Conservation (phyloP, 1,140 invertebrate species). For the Nasonia giraulti region DNA sequence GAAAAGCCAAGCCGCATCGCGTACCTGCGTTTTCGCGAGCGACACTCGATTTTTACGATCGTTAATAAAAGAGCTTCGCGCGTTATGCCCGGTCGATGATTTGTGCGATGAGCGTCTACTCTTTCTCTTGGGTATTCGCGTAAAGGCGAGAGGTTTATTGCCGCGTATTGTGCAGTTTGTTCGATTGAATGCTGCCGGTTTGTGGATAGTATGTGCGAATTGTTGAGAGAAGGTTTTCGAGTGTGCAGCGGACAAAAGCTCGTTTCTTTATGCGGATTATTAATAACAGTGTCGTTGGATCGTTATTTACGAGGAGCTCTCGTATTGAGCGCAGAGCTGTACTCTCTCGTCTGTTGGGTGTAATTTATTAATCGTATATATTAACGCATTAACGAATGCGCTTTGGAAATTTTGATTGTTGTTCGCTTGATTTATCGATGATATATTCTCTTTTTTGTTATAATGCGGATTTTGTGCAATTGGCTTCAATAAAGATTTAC, state of each 20-base stretch:
- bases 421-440: no score
- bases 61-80: conserved; percentile 15
- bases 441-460: not conserved
- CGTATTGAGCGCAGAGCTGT: not conserved
- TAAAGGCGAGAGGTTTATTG: conserved; percentile 16
- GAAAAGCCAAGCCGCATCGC: no score
- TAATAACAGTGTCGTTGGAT: not conserved
- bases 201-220: not conserved
- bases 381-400: not conserved
- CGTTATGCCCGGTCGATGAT: not conserved
- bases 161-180: not conserved
- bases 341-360: not conserved
- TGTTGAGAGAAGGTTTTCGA: not conserved
- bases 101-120: not conserved
- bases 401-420: no score
- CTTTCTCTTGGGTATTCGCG: not conserved
- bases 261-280: not conserved
- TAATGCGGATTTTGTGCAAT: not conserved
- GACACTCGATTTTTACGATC: conserved; percentile 13
- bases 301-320: not conserved
- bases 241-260: not conserved
- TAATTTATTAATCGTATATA: conserved; percentile 2
- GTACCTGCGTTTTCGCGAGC: no score
- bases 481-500: conserved; percentile 19
- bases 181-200: not conserved